These are phyloP conservation scores for Pseudochirops corinnae DNA, from an alignment of 2,797 vertebrate genomes.

Conservation along the genomic window DNA sequence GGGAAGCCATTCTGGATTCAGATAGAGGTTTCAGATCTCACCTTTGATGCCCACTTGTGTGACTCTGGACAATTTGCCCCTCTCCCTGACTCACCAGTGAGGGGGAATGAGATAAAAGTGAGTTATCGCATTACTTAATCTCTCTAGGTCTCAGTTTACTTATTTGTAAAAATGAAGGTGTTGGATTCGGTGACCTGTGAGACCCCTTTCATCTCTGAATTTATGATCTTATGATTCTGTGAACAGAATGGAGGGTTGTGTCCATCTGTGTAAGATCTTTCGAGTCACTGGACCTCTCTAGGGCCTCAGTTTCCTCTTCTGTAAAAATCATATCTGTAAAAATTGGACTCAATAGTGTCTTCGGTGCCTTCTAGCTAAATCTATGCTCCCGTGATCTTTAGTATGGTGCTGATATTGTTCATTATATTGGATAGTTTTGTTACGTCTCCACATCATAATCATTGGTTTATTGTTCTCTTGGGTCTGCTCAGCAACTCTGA, in stretches of 20 bases:
- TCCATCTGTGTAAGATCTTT: not conserved
- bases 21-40: not conserved
- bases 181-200: not conserved
- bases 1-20: not conserved
- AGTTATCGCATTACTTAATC: not conserved
- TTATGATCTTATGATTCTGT: not conserved
- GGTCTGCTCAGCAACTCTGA: not conserved
- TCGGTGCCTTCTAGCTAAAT: not conserved
- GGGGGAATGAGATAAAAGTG: not conserved
- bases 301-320: not conserved
- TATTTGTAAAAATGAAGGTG: not conserved
- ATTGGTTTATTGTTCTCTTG: not conserved
- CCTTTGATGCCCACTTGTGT: not conserved
- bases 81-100: not conserved
- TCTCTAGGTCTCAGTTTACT: not conserved
- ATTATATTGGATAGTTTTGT: not conserved
- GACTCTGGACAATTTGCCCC: not conserved
- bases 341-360: not conserved
- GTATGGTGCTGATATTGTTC: not conserved
- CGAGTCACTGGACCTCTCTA: not conserved
- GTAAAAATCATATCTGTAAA: not conserved
- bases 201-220: not conserved
- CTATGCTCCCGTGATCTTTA: not conserved
- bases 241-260: not conserved
- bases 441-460: not conserved